Evolutionary conservation across 2,888 invertebrate species (phyloP).

Genomic region (Tetranychus truncatus): DNA sequence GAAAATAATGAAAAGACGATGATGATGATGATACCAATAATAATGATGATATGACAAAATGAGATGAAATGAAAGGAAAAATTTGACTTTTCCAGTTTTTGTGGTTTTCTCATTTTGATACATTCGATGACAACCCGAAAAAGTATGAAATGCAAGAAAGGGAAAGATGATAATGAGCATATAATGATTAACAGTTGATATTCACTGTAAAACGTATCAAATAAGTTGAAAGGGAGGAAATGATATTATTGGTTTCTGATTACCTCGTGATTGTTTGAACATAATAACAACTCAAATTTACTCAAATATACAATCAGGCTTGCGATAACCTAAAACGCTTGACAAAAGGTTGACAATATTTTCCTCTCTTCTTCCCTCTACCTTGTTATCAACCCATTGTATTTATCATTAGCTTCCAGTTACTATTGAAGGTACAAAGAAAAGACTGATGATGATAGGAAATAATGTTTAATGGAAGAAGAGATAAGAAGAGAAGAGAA

Average conservation of each 20-base stretch:
- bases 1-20: background rate
- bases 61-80: background rate
- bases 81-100: too few relatives aligned
- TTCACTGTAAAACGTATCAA: background rate
- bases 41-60: background rate
- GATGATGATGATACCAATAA: background rate
- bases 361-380: background rate
- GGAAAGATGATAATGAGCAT: background rate
- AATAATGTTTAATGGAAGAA: background rate
- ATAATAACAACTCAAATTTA: background rate
- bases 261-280: background rate
- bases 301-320: background rate
- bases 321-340: background rate
- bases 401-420: background rate
- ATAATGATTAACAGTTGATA: background rate
- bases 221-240: background rate
- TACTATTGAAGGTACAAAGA: background rate
- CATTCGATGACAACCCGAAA: background rate
- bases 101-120: too few relatives aligned
- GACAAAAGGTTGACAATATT: background rate
- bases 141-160: background rate
- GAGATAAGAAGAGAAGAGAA: background rate
- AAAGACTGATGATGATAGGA: background rate
- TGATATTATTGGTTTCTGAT: background rate
- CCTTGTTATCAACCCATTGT: background rate